phyloP scores from a whole-genome alignment of 2,113 vertebrate species.

The Rattus norvegicus region DNA sequence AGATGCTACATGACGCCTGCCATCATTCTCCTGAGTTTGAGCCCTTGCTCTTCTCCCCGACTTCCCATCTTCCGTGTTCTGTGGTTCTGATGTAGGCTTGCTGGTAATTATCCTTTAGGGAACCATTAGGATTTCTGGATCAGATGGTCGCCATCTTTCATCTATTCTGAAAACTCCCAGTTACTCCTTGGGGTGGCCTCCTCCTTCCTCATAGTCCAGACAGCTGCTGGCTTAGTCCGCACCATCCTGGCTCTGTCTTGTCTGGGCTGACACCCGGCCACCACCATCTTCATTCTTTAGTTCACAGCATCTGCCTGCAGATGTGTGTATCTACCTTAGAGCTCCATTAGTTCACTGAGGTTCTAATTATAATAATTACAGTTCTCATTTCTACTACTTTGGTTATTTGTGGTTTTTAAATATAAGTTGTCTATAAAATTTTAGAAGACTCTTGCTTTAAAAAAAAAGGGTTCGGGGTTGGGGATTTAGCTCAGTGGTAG shows the following conservation, averaged over 20 bases:
- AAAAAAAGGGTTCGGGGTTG: too few species aligned
- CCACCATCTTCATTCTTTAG: neutral
- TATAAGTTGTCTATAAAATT: neutral
- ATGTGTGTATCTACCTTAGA: neutral
- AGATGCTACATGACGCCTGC: neutral
- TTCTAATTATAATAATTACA: neutral
- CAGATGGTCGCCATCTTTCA: neutral
- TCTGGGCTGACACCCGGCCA: neutral
- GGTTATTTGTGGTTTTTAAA: neutral
- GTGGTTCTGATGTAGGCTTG: neutral
- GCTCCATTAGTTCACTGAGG: neutral
- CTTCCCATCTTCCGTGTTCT: neutral
- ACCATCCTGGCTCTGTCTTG: neutral
- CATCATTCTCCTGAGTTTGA: neutral
- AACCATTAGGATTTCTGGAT: neutral
- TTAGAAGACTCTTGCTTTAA: neutral
- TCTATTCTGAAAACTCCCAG: neutral
- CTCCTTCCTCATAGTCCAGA: neutral
- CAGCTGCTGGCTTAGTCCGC: neutral
- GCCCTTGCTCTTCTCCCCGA: neutral
- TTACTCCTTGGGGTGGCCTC: neutral
- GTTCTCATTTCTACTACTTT: conserved; percentile 32
- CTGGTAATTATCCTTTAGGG: neutral
- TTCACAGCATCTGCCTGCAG: neutral
- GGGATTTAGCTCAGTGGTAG: too few species aligned